Evolutionary conservation across 2,888 invertebrate species (phyloP), one percentile per base, ranked within the genome.

Genomic region (Neoitamus cyanurus): DNA sequence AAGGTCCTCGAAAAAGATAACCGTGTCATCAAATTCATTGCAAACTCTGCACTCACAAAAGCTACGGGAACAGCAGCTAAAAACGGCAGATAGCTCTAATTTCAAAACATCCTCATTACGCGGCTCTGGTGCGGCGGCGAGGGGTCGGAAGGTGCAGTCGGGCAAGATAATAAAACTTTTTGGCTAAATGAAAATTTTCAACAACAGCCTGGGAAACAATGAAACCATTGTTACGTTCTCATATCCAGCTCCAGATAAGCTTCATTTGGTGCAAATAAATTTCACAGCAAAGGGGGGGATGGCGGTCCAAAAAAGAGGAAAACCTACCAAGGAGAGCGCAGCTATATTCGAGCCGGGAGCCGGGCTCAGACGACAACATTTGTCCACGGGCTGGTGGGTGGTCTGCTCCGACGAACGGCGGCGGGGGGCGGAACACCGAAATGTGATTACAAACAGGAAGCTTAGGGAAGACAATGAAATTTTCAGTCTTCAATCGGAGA

Each of bases 221-320:
- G 80, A 84, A 78, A 82, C 82, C 72, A 42, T 73, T 77, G 70
- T 70, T 78, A 69, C 82, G 80, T 80, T 42, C 72, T 72, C 82
- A 48, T 84, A 70, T 84, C 48, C 70, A 48, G 72, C 72, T 69
- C 48, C 46, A 84, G 84, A 84, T 84, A 84, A 84, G 84, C 84
- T 84, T 84, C 84, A 84, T 84, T 84, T 84, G 84, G 82, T 69
- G 82, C 70, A 84, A 84, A 84, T 84, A 84, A 84, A 84, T 84
- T 84, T 46, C 82, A 70, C 34, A 31, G 84, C 15, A 82, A 82
- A 70, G 48, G 84, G 82, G 78, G 80, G 82, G 58, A 58, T 20
- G 20, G 0, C 25, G 58, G 58, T 31, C 46, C 70, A 36, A 78
- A 75, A 73, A 84, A 48, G 75, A 84, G 68, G 83, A 73, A 83